phyloP scores from a whole-genome alignment of 2,113 vertebrate genomes.

The Epinephelus cyanopodus region DNA sequence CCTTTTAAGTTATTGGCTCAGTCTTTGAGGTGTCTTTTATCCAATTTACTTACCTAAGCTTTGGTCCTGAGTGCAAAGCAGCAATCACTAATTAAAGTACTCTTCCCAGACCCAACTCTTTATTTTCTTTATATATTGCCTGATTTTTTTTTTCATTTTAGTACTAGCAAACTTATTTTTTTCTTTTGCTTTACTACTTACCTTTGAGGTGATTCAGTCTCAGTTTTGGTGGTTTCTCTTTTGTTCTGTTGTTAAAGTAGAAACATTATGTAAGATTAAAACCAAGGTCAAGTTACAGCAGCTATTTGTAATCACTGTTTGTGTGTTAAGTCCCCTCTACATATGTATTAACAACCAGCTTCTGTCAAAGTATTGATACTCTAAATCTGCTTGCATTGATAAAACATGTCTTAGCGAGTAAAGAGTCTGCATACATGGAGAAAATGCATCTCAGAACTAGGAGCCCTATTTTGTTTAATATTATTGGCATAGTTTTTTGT shows the following conservation, averaged over 20 bases:
- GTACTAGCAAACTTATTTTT: background rate
- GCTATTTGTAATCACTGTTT: background rate
- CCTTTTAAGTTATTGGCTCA: background rate
- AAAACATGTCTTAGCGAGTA: background rate
- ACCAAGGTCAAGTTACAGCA: background rate
- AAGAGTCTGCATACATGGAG: no score
- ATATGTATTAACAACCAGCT: background rate
- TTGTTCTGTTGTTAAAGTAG: background rate
- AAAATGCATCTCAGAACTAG: no score
- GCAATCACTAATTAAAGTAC: background rate
- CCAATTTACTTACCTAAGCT: background rate
- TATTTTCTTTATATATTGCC: background rate
- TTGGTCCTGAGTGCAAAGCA: background rate
- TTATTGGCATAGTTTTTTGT: no score
- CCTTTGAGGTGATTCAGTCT: background rate
- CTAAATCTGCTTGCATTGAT: background rate
- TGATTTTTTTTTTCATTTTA: no score
- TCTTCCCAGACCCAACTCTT: background rate
- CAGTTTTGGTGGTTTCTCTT: background rate
- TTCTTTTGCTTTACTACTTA: background rate
- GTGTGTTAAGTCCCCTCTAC: background rate
- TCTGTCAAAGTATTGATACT: background rate
- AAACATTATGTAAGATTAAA: background rate
- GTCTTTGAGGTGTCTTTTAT: conserved; percentile 8
- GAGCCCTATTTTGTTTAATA: no score